These are phyloP conservation scores for Diuraphis noxia DNA, from an alignment of 1,140 invertebrate species.

Conservation along the genomic window DNA sequence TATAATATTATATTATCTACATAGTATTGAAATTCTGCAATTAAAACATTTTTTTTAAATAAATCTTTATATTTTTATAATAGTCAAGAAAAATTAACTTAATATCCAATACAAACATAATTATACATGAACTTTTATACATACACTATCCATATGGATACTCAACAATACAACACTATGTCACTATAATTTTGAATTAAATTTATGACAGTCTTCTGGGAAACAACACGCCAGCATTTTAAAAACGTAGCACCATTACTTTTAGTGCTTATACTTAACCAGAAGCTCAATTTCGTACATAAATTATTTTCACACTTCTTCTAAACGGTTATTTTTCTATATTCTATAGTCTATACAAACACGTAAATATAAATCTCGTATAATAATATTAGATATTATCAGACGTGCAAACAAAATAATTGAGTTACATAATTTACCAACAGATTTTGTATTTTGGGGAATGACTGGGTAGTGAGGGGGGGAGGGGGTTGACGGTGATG, in stretches of 20 bases:
- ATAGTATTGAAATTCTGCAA: neutral
- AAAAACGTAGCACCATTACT: neutral
- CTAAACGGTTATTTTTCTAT: neutral
- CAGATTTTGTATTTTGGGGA: neutral
- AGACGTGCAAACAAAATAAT: neutral
- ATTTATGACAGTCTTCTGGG: neutral
- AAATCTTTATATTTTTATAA: neutral
- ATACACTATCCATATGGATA: no score
- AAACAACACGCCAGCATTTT: neutral
- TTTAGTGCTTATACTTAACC: neutral
- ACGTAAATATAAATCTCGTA: no score
- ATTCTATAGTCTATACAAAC: neutral
- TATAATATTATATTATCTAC: no score
- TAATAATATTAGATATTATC: no score
- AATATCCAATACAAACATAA: neutral
- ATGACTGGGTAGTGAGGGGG: no score
- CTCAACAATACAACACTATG: neutral
- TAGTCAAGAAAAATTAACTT: neutral
- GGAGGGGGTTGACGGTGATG: no score
- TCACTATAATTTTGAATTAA: neutral
- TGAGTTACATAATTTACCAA: neutral
- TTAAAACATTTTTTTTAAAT: no score
- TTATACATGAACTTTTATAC: no score
- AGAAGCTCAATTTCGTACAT: neutral
- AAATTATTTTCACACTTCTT: neutral